Base-by-base conservation (phyloP, 2,888 invertebrate species). In the Drosophila helvetica region DNA sequence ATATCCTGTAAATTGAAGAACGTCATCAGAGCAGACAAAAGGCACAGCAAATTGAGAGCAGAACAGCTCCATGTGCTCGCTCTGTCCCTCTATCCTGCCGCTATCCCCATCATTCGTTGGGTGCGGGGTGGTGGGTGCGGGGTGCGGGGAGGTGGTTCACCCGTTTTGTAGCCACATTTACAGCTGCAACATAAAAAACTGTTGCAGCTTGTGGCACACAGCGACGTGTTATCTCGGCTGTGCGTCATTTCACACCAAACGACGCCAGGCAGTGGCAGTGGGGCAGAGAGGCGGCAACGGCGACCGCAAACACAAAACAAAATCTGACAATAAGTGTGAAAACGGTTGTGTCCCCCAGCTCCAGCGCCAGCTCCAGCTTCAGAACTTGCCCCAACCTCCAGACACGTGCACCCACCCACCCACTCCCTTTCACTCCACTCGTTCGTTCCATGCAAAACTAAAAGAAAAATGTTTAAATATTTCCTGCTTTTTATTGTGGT, bases 391-490 rank as follows among this genome's bases (percentile, higher is more conserved):
- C 38, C 38, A n/a, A 15, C 38, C 38, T 15, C 33, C 12, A 33
- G 33, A 38, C 8, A 10, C 30, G 9, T 2, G 22, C 58, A 45
- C 62, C 72, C 43, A 10, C 30, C 10, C 10, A 8, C 27, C 27
- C 54, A 12, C 59, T 10, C 12, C 22, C 48, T 50, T 33, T 68
- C 33, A 25, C 25, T 55, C 6, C 46, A 38, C 46, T 19, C 69
- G 19, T n/a, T 8, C 74, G 60, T 74, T 74, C 54, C 79, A 79
- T 86, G 80, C 85, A 87, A 86, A 89, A 88, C 86, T 86, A 86
- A 80, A 89, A 86, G 90, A 90, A 90, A 90, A 90, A 90, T 90
- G 89, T 89, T 89, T 89, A 89, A 90, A 90, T 89, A 90, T 90
- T 90, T 90, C 90, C 90, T 82, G 89, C 74, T 78, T 84, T 90